Conservation (phyloP, 2,113 vertebrate species). For the Dendrocopos noguchii region DNA sequence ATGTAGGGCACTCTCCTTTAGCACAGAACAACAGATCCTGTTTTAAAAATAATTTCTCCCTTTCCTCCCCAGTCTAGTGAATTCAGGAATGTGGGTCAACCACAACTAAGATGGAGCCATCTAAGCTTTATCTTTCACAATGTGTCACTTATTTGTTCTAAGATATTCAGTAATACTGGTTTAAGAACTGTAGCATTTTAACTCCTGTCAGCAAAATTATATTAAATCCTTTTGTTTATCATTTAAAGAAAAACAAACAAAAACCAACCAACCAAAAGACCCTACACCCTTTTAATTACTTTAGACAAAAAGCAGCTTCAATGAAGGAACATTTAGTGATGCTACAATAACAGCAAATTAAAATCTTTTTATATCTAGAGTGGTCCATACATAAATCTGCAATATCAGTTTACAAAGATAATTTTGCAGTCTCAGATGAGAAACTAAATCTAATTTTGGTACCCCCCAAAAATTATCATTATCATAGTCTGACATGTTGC, state of each 20-base stretch:
- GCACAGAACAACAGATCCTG: neutral
- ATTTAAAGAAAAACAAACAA: neutral
- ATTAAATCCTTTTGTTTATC: neutral
- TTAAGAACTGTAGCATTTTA: neutral
- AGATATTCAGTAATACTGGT: neutral
- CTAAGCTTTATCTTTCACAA: neutral
- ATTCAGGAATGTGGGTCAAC: neutral
- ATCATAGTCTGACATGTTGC: neutral
- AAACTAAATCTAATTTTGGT: neutral
- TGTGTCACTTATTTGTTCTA: neutral
- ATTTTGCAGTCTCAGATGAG: neutral
- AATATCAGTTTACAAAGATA: neutral
- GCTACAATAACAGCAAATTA: neutral
- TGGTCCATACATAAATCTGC: neutral
- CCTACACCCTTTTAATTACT: neutral
- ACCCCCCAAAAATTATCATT: neutral
- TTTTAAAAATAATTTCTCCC: conserved; percentile 26
- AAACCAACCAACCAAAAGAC: rapidly evolving
- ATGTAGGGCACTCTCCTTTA: conserved; percentile 35
- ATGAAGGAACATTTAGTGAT: neutral
- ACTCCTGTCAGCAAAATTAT: neutral
- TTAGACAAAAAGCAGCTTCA: neutral
- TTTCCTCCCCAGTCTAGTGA: neutral
- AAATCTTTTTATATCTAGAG: neutral
- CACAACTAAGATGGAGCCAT: neutral